These are phyloP conservation scores for Metalampra italica DNA, from an alignment of 2,888 invertebrate species.

Conservation along the genomic window DNA sequence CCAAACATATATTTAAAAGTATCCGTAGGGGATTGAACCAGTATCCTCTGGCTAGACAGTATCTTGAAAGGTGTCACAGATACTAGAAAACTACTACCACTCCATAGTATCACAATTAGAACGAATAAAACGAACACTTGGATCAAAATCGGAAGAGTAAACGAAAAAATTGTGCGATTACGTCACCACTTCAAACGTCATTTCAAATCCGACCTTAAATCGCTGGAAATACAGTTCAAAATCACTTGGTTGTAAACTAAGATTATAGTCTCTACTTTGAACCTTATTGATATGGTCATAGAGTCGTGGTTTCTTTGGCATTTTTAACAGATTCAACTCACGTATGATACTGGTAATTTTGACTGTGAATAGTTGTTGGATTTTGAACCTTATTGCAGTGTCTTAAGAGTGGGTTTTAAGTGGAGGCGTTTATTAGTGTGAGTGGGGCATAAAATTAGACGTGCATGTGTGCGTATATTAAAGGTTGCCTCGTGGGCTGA, in stretches of 20 bases:
- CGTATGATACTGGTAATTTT: constrained; percentile 10
- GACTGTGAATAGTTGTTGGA: background rate
- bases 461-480: constrained; percentile 58
- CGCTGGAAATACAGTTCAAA: background rate
- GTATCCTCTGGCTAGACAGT: too few species aligned
- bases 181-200: constrained; percentile 10
- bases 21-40: too few species aligned
- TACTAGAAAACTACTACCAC: too few species aligned
- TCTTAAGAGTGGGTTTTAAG: constrained; percentile 16
- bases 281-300: constrained; percentile 6
- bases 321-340: constrained; percentile 24
- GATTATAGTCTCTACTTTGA: background rate
- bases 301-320: constrained; percentile 18
- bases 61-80: too few species aligned
- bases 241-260: background rate
- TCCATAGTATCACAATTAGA: background rate
- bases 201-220: background rate
- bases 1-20: too few species aligned
- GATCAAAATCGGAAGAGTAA: background rate
- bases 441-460: constrained; percentile 53
- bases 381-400: constrained; percentile 16
- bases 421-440: constrained; percentile 14
- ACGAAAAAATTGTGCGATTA: constrained; percentile 8
- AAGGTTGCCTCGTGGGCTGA: constrained; percentile 45
- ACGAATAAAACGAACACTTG: constrained; percentile 5